Percentiles rank a stretch among this genome's conserved stretches.
Conservation (phyloP, 2,113 vertebrate genomes). For the Nannobrachium achirus region DNA sequence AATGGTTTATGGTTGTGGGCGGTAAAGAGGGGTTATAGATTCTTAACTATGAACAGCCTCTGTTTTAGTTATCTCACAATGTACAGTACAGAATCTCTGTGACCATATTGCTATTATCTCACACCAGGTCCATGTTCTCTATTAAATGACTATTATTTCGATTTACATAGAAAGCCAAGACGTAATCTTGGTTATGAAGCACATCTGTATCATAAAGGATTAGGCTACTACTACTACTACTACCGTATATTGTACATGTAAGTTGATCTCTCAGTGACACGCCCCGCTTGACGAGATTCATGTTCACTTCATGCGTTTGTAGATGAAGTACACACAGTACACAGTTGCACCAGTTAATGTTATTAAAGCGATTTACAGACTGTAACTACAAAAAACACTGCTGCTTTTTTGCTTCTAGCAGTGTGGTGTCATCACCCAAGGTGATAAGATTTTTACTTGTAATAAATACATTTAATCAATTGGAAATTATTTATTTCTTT, state of each 20-base stretch:
- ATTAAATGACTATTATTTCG: constrained; percentile 45
- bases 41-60: constrained; percentile 56
- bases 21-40: constrained; percentile 42
- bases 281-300: constrained; percentile 7
- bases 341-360: constrained; percentile 28
- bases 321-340: constrained; percentile 19
- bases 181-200: constrained; percentile 28
- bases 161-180: constrained; percentile 37
- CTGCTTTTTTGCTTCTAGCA: constrained; percentile 59
- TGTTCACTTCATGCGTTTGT: constrained; percentile 22
- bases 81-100: constrained; percentile 61
- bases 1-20: constrained; percentile 28
- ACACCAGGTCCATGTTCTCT: constrained; percentile 47
- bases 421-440: constrained; percentile 51
- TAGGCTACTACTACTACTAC: constrained; percentile 15
- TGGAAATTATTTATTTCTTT: constrained; percentile 25
- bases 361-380: constrained; percentile 32
- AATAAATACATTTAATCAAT: constrained; percentile 58
- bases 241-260: constrained; percentile 33
- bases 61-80: constrained; percentile 57
- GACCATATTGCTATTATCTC: constrained; percentile 34
- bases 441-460: constrained; percentile 71
- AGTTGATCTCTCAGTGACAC: constrained; percentile 12
- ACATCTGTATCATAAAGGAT: constrained; percentile 35
- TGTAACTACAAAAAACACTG: constrained; percentile 51